Conservation (phyloP, 2,113 vertebrate genomes). For the Trinectes maculatus region DNA sequence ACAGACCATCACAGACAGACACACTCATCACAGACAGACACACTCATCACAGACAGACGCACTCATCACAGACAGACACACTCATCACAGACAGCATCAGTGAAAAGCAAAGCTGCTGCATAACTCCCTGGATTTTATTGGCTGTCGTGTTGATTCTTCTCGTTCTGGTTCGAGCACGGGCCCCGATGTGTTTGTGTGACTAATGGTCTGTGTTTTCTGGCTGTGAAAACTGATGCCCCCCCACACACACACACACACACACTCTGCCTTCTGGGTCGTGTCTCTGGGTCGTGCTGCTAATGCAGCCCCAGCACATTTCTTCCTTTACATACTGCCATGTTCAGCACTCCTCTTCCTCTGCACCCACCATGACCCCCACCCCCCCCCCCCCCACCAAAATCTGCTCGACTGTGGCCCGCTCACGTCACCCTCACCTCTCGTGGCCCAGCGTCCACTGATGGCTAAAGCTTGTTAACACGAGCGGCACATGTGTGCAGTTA, state of each 20-base stretch:
- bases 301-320: constrained; percentile 49
- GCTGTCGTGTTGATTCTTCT: constrained; percentile 65
- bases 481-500: constrained; percentile 71
- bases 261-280: constrained; percentile 12
- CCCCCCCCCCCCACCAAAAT: constrained; percentile 36
- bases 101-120: constrained; percentile 61
- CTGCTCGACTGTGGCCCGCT: constrained; percentile 17
- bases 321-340: constrained; percentile 58
- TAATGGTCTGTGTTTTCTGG: constrained; percentile 72
- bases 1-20: too few species aligned
- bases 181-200: constrained; percentile 66
- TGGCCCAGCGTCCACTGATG: constrained; percentile 48
- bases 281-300: constrained; percentile 53
- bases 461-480: constrained; percentile 74
- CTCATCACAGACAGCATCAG: constrained; percentile 60
- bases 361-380: constrained; percentile 41
- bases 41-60: constrained; percentile 59
- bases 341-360: constrained; percentile 39
- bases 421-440: constrained; percentile 33
- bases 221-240: too few species aligned
- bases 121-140: constrained; percentile 69
- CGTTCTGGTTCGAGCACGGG: constrained; percentile 73
- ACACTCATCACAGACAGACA: constrained; percentile 60
- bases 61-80: constrained; percentile 59
- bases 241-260: too few species aligned